Conservation (phyloP, 2,797 vertebrate genomes). For the Lophotriccus pileatus region DNA sequence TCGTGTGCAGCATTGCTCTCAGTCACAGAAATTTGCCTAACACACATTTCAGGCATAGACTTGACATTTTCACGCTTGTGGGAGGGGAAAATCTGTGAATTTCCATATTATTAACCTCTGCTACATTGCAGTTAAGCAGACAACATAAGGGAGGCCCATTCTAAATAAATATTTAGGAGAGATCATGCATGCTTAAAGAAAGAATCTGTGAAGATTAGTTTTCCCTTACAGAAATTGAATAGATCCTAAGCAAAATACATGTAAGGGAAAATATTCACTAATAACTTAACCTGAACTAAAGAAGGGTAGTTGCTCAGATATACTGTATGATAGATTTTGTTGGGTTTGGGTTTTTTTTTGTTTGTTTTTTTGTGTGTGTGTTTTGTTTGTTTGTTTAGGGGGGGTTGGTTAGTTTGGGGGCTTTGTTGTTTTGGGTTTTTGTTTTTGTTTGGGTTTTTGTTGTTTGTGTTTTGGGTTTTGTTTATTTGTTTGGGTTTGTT, state of each 20-base stretch:
- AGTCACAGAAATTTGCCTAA: not conserved
- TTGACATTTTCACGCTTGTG: not conserved
- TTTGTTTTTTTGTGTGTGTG: no score
- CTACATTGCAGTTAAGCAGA: not conserved
- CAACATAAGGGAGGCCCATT: not conserved
- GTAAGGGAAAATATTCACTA: not conserved
- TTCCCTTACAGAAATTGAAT: not conserved
- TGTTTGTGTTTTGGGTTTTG: not conserved
- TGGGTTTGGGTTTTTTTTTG: no score
- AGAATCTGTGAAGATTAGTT: not conserved
- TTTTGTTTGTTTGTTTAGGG: no score
- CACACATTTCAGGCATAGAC: not conserved
- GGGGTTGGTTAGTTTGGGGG: no score
- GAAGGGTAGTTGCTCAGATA: not conserved
- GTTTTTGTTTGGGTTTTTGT: no score
- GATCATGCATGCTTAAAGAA: not conserved
- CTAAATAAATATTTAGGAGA: not conserved
- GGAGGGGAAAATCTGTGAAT: not conserved
- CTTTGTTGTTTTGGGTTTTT: no score
- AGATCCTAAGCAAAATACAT: not conserved
- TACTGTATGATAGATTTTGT: not conserved
- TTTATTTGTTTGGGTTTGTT: no score
- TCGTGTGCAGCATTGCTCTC: not conserved
- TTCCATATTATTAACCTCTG: not conserved
- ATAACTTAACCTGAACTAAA: not conserved